Evolutionary conservation across 1,140 invertebrate genomes (phyloP).

Genomic region (Temnothorax longispinosus): DNA sequence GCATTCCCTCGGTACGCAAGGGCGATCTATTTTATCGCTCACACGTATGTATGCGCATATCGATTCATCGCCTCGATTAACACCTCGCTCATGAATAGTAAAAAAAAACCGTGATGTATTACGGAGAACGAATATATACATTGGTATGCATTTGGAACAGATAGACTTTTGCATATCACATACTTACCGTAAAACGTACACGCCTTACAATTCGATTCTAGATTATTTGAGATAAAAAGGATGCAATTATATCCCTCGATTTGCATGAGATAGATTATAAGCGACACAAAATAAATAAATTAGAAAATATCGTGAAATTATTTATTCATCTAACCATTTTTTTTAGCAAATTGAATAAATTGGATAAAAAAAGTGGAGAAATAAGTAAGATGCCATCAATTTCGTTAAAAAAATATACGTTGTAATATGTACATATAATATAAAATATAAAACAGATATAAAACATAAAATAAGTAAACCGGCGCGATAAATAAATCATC

Average conservation of each 20-base stretch:
- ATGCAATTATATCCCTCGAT: neutral
- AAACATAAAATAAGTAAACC: neutral
- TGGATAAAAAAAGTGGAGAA: neutral
- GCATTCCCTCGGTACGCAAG: neutral
- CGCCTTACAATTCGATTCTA: neutral
- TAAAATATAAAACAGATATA: neutral
- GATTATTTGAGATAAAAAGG: neutral
- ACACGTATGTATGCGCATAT: neutral
- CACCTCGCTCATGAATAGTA: neutral
- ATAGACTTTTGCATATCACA: neutral
- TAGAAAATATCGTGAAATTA: neutral
- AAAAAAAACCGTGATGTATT: neutral
- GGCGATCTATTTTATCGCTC: conserved; percentile 21
- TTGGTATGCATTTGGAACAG: neutral
- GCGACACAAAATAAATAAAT: too few relatives aligned
- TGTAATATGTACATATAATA: neutral
- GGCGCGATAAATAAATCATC: neutral
- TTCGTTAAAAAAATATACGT: neutral
- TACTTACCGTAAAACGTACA: neutral
- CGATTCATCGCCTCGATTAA: conserved; percentile 16
- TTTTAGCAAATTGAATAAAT: neutral
- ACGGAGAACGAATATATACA: neutral
- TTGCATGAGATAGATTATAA: neutral
- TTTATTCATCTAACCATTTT: too few relatives aligned
- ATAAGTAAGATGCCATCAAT: neutral